Evolutionary conservation across 2,113 vertebrate genomes (phyloP).

Genomic region (Stegostoma tigrinum): DNA sequence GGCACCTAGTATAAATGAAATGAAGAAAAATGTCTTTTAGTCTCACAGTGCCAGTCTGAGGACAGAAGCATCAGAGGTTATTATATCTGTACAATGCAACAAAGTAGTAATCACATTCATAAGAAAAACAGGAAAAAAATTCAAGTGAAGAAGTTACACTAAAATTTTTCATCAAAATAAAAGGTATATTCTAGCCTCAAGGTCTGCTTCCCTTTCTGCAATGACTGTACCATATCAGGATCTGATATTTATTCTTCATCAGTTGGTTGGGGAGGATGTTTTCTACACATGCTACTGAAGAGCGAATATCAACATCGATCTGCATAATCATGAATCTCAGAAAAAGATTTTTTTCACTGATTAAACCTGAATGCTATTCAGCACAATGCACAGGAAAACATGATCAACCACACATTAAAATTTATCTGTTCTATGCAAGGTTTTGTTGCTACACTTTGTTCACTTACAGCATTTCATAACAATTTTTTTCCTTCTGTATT

Average conservation of each 20-base stretch:
- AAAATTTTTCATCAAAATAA: not conserved
- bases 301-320: not conserved
- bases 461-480: not conserved
- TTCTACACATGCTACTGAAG: not conserved
- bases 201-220: not conserved
- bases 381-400: not conserved
- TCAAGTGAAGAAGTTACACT: not conserved
- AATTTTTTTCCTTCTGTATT: not conserved
- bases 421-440: not conserved
- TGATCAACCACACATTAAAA: not conserved
- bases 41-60: not conserved
- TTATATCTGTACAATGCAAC: not conserved
- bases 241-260: not conserved
- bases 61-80: not conserved
- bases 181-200: not conserved
- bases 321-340: not conserved
- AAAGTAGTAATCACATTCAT: not conserved
- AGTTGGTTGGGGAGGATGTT: not conserved
- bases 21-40: not conserved
- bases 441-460: not conserved
- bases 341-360: not conserved
- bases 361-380: not conserved
- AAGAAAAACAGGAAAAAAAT: not conserved
- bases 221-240: not conserved
- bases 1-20: conserved; percentile 60